Evolutionary conservation across 1,140 invertebrate species (phyloP).

Genomic region (Cyphomyrmex costatus): DNA sequence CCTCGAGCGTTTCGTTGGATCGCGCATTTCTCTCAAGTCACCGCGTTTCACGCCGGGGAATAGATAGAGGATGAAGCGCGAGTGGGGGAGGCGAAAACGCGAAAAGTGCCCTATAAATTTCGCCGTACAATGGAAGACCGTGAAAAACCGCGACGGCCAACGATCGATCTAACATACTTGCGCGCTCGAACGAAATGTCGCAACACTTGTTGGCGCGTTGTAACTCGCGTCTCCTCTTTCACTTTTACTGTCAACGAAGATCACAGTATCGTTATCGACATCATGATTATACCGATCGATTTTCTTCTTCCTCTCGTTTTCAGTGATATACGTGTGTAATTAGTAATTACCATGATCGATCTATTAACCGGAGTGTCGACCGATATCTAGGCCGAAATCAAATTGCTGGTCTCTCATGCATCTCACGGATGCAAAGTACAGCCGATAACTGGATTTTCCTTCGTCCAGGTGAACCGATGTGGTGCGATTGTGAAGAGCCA

Average conservation of each 20-base stretch:
- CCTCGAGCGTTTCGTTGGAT: slow-evolving; percentile 63
- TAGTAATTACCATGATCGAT: background rate
- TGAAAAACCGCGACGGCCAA: slow-evolving; percentile 39
- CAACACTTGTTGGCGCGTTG: slow-evolving; percentile 50
- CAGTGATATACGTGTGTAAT: background rate
- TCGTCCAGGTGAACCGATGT: slow-evolving; percentile 24
- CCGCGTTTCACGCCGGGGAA: slow-evolving; percentile 38
- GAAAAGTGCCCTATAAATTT: slow-evolving; percentile 69
- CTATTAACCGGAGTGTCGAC: slow-evolving; percentile 13
- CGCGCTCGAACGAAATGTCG: slow-evolving; percentile 1
- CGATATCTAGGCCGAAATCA: slow-evolving; percentile 52
- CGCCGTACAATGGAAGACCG: background rate
- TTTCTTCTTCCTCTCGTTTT: background rate
- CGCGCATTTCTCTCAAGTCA: slow-evolving; percentile 43
- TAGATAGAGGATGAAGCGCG: slow-evolving; percentile 59
- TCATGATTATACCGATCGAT: background rate
- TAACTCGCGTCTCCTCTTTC: background rate
- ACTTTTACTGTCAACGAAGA: background rate
- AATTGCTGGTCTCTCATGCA: slow-evolving; percentile 61
- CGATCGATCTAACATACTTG: slow-evolving; percentile 31
- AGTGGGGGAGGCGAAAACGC: slow-evolving; percentile 25
- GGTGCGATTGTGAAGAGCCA: slow-evolving; percentile 25
- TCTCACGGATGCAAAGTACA: slow-evolving; percentile 65
- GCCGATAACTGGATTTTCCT: slow-evolving; percentile 66
- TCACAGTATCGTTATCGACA: background rate